Conservation (phyloP, 2,113 vertebrate genomes). For the Suncus etruscus region DNA sequence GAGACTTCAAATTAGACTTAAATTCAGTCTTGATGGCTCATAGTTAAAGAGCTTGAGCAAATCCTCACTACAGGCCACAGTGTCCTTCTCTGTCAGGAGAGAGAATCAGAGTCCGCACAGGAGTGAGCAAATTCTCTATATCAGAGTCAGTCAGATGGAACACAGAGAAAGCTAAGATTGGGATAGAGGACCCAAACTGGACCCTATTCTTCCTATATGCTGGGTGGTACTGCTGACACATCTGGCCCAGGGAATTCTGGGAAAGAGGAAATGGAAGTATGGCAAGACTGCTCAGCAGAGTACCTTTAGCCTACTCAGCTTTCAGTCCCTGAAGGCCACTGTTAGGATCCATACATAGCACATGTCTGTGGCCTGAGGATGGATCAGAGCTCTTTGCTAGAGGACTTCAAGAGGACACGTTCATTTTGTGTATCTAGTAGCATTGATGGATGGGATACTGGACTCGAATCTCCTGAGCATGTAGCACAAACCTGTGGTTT, state of each 20-base stretch:
- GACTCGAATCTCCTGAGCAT: slow-evolving; percentile 34
- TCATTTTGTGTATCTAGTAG: slow-evolving; percentile 29
- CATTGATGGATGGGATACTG: slow-evolving; percentile 30
- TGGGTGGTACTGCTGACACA: neutral
- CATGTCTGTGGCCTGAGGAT: neutral
- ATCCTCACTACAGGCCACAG: neutral
- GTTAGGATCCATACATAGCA: neutral
- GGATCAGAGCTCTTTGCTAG: slow-evolving; percentile 1
- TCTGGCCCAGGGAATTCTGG: neutral
- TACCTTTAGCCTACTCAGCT: neutral
- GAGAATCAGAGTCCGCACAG: neutral
- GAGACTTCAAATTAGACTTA: neutral
- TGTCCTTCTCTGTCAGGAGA: neutral
- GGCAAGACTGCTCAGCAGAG: neutral
- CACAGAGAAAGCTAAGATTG: neutral
- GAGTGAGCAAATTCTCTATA: neutral
- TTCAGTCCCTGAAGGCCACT: neutral
- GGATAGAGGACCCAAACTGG: neutral
- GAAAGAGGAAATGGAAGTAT: neutral
- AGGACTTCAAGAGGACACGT: slow-evolving; percentile 20
- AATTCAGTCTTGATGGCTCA: neutral
- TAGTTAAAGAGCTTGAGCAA: neutral
- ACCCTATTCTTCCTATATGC: neutral
- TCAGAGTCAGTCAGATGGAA: neutral
- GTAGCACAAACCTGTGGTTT: slow-evolving; percentile 28